These are phyloP conservation scores for Crax fasciolata DNA, from an alignment of 2,797 vertebrate species.

Conservation along the genomic window DNA sequence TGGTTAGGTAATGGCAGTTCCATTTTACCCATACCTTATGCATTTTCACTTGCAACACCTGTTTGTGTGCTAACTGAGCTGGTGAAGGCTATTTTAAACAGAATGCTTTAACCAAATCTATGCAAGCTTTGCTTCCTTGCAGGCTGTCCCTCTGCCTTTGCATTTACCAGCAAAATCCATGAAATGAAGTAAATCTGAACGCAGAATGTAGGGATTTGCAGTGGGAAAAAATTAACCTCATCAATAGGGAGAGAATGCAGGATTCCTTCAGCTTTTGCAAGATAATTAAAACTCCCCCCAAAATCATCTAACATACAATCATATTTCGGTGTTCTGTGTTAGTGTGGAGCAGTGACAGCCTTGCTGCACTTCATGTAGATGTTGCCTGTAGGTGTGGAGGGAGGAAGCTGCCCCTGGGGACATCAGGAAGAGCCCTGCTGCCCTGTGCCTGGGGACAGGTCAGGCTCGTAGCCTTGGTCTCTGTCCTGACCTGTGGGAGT, in stretches of 20 bases:
- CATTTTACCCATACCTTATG: neutral
- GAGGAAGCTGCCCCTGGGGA: neutral
- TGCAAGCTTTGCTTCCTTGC: neutral
- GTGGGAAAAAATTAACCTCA: neutral
- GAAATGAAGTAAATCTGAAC: neutral
- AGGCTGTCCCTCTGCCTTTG: neutral
- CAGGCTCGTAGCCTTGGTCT: neutral
- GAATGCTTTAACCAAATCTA: neutral
- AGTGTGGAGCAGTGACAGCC: neutral
- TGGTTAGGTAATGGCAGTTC: conserved; percentile 46
- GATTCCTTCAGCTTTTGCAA: neutral
- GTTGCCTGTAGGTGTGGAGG: neutral
- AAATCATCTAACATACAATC: neutral
- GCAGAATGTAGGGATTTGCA: neutral
- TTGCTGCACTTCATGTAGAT: neutral
- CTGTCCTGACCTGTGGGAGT: neutral
- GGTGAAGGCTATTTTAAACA: neutral
- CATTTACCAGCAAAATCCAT: neutral
- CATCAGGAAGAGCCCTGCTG: neutral
- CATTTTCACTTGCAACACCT: neutral
- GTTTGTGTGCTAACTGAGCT: neutral
- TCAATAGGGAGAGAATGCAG: accelerated
- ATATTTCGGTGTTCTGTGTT: neutral
- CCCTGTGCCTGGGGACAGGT: neutral
- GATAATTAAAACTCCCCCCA: neutral